Evolutionary conservation across 1,140 invertebrate species (phyloP), one percentile per base, ranked within the genome.

Genomic region (Acyrthosiphon pisum): DNA sequence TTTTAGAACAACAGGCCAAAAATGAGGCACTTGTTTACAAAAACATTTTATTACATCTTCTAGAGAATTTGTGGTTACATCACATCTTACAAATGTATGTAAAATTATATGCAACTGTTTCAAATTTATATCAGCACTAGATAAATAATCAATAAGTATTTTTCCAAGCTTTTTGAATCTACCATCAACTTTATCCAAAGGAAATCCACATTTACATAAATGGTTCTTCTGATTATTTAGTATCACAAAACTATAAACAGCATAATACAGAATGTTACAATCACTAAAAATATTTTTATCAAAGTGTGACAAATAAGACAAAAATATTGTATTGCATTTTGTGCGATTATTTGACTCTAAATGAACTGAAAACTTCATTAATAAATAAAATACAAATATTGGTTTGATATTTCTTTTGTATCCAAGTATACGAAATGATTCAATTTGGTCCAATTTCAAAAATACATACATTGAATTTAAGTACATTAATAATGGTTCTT

Each of bases 391-490:
- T 35, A 95, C 93, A 93, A 94, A 94, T 93, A 93, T 83, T 41
- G 94, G 90, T 22, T 93, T 93, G 4, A 95, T 93, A 44, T 94
- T 93, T n/a, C 90, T 89, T 83, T 94, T 93, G 44, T 91, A 91
- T 50, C 93, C 94, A 93, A 95, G 94, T 56, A 93, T 86, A 93
- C 90, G 94, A 89, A 94, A 94, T 22, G 94, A 94, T 91, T 94
- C 94, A 26, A 95, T 94, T 93, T 95, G 94, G 22, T 94, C 94
- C 48, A 95, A 91, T 88, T 94, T 93, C 1, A 95, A 94, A 94
- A 95, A 94, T 30, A 94, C 91, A 93, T 94, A 94, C 50, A 95
- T 94, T 26, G 94, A 94, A 94, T 94, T 95, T 56, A 95, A 94
- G 22, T 94, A 87, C 22, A 94, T 91, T n/a, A 94, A 94, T 30